Evolutionary conservation across 2,113 vertebrate genomes (phyloP).

Genomic region (Rutilus rutilus): DNA sequence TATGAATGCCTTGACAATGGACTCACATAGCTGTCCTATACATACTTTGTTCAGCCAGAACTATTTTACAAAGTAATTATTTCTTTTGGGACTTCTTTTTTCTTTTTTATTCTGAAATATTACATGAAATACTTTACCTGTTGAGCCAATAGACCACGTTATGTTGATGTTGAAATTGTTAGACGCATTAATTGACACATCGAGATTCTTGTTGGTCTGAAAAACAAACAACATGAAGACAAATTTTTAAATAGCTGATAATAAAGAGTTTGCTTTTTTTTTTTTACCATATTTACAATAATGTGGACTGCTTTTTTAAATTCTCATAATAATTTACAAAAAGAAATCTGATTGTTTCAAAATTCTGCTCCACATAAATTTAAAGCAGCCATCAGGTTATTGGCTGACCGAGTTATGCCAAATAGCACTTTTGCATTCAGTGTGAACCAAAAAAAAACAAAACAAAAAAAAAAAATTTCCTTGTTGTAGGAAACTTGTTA

Average conservation of each 20-base stretch:
- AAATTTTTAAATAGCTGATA: not conserved
- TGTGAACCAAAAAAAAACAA: not conserved
- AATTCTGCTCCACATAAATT: not conserved
- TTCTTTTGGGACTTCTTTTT: not conserved
- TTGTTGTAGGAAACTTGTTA: not conserved
- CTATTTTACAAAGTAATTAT: constrained; percentile 19
- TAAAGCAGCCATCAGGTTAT: not conserved
- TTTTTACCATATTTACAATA: not conserved
- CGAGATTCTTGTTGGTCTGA: constrained; percentile 95
- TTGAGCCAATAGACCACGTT: constrained; percentile 95
- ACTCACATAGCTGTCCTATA: constrained; percentile 52
- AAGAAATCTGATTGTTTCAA: not conserved
- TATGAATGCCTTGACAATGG: constrained; percentile 53
- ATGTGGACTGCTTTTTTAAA: not conserved
- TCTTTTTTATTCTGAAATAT: not conserved
- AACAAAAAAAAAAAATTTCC: too few species aligned
- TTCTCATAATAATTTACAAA: not conserved
- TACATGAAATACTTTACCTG: constrained; percentile 77
- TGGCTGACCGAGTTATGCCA: not conserved
- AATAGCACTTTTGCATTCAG: not conserved
- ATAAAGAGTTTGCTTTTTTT: not conserved
- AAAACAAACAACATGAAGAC: constrained; percentile 53
- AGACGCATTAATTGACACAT: constrained; percentile 96
- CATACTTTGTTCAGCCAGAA: constrained; percentile 45
- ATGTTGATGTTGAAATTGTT: constrained; percentile 99